These are phyloP conservation scores for Apoda limacodes DNA, from an alignment of 2,888 invertebrate species.

Conservation along the genomic window DNA sequence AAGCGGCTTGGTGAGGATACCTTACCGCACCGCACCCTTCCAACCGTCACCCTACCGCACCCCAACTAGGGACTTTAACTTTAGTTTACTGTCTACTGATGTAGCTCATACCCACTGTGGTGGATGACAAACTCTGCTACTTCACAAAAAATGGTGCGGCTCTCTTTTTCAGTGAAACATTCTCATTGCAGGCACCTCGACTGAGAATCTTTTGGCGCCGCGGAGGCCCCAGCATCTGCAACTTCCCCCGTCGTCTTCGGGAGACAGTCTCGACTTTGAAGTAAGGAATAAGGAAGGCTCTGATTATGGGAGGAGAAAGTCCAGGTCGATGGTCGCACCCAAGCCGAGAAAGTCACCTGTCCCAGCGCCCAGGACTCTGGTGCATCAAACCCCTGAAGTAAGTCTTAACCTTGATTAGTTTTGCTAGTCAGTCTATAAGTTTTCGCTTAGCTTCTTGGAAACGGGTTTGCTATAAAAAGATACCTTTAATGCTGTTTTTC, in stretches of 20 bases:
- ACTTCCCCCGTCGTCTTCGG: constrained; percentile 53
- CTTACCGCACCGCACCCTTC: background rate
- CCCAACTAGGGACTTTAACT: no score
- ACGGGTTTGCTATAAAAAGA: background rate
- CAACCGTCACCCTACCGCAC: no score
- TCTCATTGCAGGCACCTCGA: constrained; percentile 49
- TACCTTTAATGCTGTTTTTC: background rate
- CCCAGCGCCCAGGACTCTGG: constrained; percentile 40
- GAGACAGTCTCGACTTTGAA: constrained; percentile 58
- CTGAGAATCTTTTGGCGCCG: constrained; percentile 44
- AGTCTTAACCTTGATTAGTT: no score
- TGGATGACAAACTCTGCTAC: no score
- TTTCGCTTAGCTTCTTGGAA: no score
- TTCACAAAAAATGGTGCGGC: no score
- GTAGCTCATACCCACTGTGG: no score
- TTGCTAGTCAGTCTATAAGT: no score
- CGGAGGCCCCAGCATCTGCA: constrained; percentile 45
- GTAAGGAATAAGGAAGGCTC: constrained; percentile 36
- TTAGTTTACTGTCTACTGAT: no score
- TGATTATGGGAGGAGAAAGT: constrained; percentile 38
- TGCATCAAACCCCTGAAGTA: constrained; percentile 38
- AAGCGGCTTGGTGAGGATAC: constrained; percentile 51
- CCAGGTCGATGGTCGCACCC: constrained; percentile 50
- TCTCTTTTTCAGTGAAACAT: no score
- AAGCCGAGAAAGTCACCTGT: constrained; percentile 47